A percentile compares a stretch with the other conserved stretches of the same genome.
Evolutionary conservation across 1,140 invertebrate genomes (phyloP).

Genomic region (Harlomillsia oculata): DNA sequence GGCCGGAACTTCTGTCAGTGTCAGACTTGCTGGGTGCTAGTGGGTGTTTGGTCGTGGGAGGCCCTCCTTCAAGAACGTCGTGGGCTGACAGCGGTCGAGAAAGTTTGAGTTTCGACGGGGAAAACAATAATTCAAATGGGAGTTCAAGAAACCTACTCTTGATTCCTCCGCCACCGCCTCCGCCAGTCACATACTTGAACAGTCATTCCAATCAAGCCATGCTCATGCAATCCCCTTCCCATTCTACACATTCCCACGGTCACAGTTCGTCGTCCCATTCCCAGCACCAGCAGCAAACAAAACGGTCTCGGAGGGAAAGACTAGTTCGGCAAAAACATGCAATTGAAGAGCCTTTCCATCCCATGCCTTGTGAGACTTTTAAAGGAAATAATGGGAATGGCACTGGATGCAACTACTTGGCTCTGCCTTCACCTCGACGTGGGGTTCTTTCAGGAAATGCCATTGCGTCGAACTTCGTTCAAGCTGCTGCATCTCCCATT

Average conservation of each 20-base stretch:
- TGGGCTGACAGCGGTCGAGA: conserved; percentile 34
- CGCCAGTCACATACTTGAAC: conserved; percentile 15
- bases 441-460: background rate
- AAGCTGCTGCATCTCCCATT: conserved; percentile 29
- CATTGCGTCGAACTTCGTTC: conserved; percentile 5
- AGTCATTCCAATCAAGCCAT: conserved; percentile 1
- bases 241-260: conserved; percentile 1
- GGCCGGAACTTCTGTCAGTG: conserved; percentile 21
- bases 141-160: conserved; percentile 25
- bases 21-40: conserved; percentile 17
- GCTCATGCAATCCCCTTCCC: conserved; percentile 8
- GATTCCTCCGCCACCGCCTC: conserved; percentile 26
- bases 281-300: conserved; percentile 8
- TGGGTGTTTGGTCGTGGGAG: conserved; percentile 7
- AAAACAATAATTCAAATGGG: conserved; percentile 22
- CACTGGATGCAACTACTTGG: conserved; percentile 8
- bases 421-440: conserved; percentile 27
- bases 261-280: background rate
- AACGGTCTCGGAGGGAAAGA: conserved; percentile 20
- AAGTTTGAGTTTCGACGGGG: conserved; percentile 34
- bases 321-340: conserved; percentile 32
- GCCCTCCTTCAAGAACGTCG: conserved; percentile 18
- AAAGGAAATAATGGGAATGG: conserved; percentile 7
- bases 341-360: conserved; percentile 23
- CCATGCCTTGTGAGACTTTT: background rate